Base-by-base conservation (phyloP, 1,140 invertebrate species). In the Periplaneta americana region DNA sequence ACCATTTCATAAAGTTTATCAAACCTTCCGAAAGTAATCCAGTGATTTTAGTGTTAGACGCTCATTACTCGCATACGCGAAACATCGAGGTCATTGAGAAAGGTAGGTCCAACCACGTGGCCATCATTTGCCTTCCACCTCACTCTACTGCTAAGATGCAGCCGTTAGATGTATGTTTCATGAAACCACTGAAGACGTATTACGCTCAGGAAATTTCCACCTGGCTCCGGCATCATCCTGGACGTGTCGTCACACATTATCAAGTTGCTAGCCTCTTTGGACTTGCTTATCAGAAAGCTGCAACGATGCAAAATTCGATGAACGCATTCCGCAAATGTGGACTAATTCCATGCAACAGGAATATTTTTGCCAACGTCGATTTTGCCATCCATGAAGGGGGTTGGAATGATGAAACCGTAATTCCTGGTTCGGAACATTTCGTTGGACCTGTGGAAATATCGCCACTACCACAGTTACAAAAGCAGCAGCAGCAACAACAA, bases 71-170 rank as follows among this genome's bases (percentile, higher is more conserved):
- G 1, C 84, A 85, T 75, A 81, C 82, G 31, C 82, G 83, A 74
- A 84, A 83, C 78, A 8, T 83, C 18, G 75, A 83, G 28, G 66
- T 84, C 4, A 81, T 76, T 36, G 74, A 81, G 15, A 1, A 31
- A 17, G 80, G 74, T 75, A 4, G 74, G 66, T 28, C 32, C 34
- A 74, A 81, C 35, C 2, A 36, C 4, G 80, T 81, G 31, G n/a
- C 36, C 33, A 81, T 81, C 15, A 74, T 57, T 17, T 81, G 13
- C 74, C 48, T 79, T 13, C 80, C 82, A 17, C 86, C 87, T 33
- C 87, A 89, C 82, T 84, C 84, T 18, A 86, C 85, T 10, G 85
- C 89, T 83, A 83, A 84, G 35, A 79, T 89, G 74, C 88, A 90
- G 74, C 87, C 88, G 33, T 81, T 88, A n/a, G 87, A 88, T 78